Evolutionary conservation across 53 echinoderm and acorn worm genomes (phyloP).

Genomic region (Crossaster papposus): DNA sequence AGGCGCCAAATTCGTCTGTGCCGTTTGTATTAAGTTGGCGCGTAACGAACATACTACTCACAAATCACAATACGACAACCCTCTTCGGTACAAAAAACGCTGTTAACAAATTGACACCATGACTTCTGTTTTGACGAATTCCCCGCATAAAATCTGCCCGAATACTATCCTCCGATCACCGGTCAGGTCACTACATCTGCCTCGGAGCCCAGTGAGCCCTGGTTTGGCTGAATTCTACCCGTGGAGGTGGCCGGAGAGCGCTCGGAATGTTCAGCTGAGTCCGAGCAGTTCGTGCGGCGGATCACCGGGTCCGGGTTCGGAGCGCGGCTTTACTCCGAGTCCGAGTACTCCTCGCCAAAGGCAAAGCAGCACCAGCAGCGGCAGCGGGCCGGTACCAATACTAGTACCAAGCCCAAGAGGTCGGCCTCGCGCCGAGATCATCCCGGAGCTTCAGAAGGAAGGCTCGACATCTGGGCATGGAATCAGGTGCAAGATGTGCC

Average conservation of each 20-base stretch:
- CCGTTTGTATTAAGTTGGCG: conserved; percentile 57
- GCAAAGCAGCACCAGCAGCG: background rate
- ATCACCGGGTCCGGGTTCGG: conserved; percentile 78
- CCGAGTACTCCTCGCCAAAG: conserved; percentile 5
- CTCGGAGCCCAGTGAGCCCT: conserved; percentile 84
- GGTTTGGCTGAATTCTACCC: conserved; percentile 92
- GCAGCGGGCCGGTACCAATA: conserved; percentile 22
- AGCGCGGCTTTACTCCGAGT: conserved; percentile 63
- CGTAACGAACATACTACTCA: conserved; percentile 34
- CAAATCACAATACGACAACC: no score
- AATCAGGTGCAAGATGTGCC: conserved; percentile 87
- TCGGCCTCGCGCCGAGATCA: conserved; percentile 78
- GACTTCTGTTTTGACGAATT: conserved; percentile 78
- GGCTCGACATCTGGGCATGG: conserved; percentile 71
- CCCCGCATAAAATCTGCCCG: conserved; percentile 87
- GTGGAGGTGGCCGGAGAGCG: conserved; percentile 97
- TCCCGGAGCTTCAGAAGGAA: conserved; percentile 81
- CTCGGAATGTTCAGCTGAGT: conserved; percentile 78
- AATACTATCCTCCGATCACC: conserved; percentile 82
- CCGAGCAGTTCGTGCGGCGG: conserved; percentile 84
- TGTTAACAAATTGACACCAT: conserved; percentile 65
- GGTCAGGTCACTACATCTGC: conserved; percentile 70
- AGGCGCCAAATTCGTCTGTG: conserved; percentile 79
- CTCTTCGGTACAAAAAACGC: no score
- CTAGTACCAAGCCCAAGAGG: conserved; percentile 77